Base-by-base conservation (phyloP, 2,888 invertebrate genomes). In the Himalopsyche anomala region DNA sequence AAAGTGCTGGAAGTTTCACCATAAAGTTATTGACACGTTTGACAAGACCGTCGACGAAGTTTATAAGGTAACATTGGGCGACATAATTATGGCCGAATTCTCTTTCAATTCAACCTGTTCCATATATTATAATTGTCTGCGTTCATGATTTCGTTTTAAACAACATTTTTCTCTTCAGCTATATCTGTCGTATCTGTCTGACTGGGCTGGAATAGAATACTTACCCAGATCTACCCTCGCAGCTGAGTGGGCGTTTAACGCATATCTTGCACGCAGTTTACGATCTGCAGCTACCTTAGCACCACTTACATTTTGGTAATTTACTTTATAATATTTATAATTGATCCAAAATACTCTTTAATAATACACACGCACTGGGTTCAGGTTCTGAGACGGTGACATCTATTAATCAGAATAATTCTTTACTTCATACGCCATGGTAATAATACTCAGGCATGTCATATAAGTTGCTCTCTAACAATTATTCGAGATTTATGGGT, bases 211-310 rank as follows among this genome's bases (percentile, higher is more conserved):
- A 88, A 94, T 95, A 91, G 94, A 95, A 90, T 94, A 95, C 88
- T 92, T 95, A 90, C 94, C 96, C 87, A 97, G 98, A 90, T 95
- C 96, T 89, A 94, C 96, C 36, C 93, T 98, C 87, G 97, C 97
- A 91, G 96, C 96, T 87, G 98, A 98, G 91, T 98, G 98, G 98
- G 94, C 94, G 89, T 98, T 98, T 92, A 96, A 96, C 0, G 96
- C 96, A 90, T 93, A 95, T 2, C 95, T 97, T 84, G 96, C 96
- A 89, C 94, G 95, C n/a, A 95, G 96, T 91, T 95, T 97, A 89
- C 94, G 94, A 12, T 95, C 95, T 84, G 97, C 97, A 89, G 95
- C 96, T 89, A 94, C 94, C 40, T 92, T 96, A 84, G 96, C 97
- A 80, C 96, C 96, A 0, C 93, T 94, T 81, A 95, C 96, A 88